Conservation (phyloP, 2,888 invertebrate genomes). For the Argynnis bischoffii region DNA sequence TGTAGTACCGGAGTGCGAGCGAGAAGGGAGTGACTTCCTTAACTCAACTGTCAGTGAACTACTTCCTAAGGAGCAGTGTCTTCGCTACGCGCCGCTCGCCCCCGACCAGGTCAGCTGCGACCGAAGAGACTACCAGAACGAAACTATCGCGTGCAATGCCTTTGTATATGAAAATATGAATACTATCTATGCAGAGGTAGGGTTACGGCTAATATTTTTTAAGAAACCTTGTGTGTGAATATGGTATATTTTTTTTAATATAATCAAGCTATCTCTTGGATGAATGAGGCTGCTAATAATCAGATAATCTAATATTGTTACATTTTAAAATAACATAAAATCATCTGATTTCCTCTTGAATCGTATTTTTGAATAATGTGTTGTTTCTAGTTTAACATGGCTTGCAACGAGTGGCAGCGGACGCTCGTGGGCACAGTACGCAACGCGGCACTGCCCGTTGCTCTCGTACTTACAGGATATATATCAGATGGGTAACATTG, state of each 20-base stretch:
- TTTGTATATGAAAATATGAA: conserved; percentile 60
- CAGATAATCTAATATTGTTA: background rate
- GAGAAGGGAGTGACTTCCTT: conserved; percentile 39
- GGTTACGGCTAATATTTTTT: no score
- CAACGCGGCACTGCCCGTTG: conserved; percentile 86
- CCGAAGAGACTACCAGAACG: conserved; percentile 52
- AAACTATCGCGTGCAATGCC: conserved; percentile 54
- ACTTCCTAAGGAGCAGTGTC: conserved; percentile 49
- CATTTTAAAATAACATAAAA: no score
- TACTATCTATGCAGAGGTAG: conserved; percentile 70
- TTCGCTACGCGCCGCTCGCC: conserved; percentile 48
- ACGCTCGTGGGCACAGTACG: conserved; percentile 88
- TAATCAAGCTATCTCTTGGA: no score
- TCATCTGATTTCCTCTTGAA: background rate
- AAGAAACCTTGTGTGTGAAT: no score
- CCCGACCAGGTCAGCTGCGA: conserved; percentile 47
- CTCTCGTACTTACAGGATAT: conserved; percentile 86
- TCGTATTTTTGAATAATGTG: no score
- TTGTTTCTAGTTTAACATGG: conserved; percentile 80
- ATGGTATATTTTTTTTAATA: no score
- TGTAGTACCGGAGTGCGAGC: conserved; percentile 7
- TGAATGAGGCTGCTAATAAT: no score
- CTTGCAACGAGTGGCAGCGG: conserved; percentile 87
- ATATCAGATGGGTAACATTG: conserved; percentile 83
- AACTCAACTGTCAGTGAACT: conserved; percentile 50